phyloP scores from a whole-genome alignment of 1,140 invertebrate genomes.

The Rhizoglyphus robini region DNA sequence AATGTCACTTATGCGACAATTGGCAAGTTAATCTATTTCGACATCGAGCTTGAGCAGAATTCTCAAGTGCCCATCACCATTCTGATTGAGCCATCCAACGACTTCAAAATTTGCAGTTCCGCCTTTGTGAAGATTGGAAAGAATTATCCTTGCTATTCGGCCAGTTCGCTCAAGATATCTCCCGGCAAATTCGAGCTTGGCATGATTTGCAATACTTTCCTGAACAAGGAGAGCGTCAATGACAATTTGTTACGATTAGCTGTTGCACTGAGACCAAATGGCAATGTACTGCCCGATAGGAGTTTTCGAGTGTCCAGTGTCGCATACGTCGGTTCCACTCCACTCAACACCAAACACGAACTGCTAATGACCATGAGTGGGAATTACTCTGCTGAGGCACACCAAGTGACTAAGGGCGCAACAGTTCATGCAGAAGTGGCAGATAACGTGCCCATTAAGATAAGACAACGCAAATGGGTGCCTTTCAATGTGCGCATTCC shows the following conservation, averaged over 20 bases:
- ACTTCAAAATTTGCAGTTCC: slow-evolving; percentile 24
- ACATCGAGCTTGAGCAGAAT: slow-evolving; percentile 23
- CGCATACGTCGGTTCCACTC: neutral
- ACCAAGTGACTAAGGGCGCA: slow-evolving; percentile 11
- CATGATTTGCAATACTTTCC: slow-evolving; percentile 26
- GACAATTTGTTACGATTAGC: slow-evolving; percentile 19
- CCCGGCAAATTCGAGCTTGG: slow-evolving; percentile 23
- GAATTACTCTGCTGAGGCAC: neutral
- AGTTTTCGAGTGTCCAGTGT: neutral
- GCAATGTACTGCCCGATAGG: neutral
- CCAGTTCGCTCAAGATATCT: slow-evolving; percentile 13
- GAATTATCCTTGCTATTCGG: slow-evolving; percentile 28
- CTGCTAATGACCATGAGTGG: neutral
- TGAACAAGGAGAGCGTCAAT: slow-evolving; percentile 19
- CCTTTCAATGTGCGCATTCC: slow-evolving; percentile 27
- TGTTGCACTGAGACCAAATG: neutral
- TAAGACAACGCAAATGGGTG: slow-evolving; percentile 26
- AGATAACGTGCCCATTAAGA: slow-evolving; percentile 18
- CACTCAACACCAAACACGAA: neutral
- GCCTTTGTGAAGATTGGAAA: slow-evolving; percentile 24
- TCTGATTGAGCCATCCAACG: slow-evolving; percentile 19
- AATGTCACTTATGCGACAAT: slow-evolving; percentile 12
- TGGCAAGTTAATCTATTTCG: slow-evolving; percentile 21
- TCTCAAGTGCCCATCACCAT: slow-evolving; percentile 21
- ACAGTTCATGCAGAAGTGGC: slow-evolving; percentile 18